These are phyloP conservation scores for Amblyopsis hoosieri DNA, from an alignment of 2,797 vertebrate genomes.

Conservation along the genomic window DNA sequence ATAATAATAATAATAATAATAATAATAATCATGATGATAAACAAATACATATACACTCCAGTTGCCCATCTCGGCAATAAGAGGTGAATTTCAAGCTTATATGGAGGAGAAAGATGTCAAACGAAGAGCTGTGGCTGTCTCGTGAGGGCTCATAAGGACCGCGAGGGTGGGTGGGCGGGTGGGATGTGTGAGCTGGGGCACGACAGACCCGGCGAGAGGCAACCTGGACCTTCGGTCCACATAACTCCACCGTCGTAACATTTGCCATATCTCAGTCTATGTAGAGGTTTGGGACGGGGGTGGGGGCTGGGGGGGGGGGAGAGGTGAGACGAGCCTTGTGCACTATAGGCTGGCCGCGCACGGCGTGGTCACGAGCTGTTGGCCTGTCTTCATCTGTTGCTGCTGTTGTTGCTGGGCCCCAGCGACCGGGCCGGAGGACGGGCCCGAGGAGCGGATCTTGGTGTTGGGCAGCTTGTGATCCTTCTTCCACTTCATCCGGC, in stretches of 20 bases:
- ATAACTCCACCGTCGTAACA: slow-evolving; percentile 73
- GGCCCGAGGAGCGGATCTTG: slow-evolving; percentile 94
- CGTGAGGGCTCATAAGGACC: slow-evolving; percentile 57
- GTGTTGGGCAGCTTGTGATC: slow-evolving; percentile 99
- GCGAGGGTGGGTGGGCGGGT: slow-evolving; percentile 85
- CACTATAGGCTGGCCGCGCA: slow-evolving; percentile 81
- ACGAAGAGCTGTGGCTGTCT: slow-evolving; percentile 30
- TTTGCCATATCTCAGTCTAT: slow-evolving; percentile 78
- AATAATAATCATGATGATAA: slow-evolving; percentile 54
- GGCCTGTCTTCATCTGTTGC: slow-evolving; percentile 91
- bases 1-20: slow-evolving; percentile 3
- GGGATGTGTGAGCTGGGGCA: slow-evolving; percentile 45
- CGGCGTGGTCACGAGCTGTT: slow-evolving; percentile 86
- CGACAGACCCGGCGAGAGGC: slow-evolving; percentile 39
- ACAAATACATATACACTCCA: slow-evolving; percentile 75
- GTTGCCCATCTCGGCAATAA: slow-evolving; percentile 66
- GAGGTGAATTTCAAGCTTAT: slow-evolving; percentile 77
- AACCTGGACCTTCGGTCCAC: slow-evolving; percentile 77
- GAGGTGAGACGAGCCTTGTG: slow-evolving; percentile 30
- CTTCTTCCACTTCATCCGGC: slow-evolving; percentile 99
- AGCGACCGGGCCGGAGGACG: slow-evolving; percentile 78
- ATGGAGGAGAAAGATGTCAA: slow-evolving; percentile 56
- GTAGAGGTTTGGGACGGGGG: slow-evolving; percentile 44
- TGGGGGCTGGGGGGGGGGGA: slow-evolving; percentile 27
- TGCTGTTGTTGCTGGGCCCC: slow-evolving; percentile 79